phyloP scores from a whole-genome alignment of 1,140 invertebrate species.

The Lepidurus packardi region DNA sequence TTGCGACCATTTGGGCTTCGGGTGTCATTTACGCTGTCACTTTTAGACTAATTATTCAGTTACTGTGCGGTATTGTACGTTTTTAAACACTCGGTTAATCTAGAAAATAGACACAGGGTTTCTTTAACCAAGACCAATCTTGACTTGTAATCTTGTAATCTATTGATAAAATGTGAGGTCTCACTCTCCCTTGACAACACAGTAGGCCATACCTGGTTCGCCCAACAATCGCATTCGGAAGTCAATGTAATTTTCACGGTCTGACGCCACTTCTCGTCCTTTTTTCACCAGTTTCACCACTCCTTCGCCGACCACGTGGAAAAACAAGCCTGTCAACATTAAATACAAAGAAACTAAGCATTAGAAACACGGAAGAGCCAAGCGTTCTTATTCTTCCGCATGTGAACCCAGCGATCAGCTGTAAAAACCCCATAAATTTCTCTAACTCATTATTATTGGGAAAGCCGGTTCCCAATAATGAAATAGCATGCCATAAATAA shows the following conservation, averaged over 20 bases:
- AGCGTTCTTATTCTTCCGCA: neutral
- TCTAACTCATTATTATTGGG: too few relatives aligned
- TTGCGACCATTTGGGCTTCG: too few relatives aligned
- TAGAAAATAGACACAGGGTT: too few relatives aligned
- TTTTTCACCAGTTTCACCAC: slow-evolving; percentile 73
- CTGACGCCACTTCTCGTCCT: slow-evolving; percentile 72
- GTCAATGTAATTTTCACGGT: slow-evolving; percentile 92
- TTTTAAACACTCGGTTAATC: too few relatives aligned
- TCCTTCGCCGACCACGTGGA: slow-evolving; percentile 89
- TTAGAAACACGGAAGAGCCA: neutral
- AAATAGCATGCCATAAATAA: too few relatives aligned
- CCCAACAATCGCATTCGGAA: slow-evolving; percentile 87
- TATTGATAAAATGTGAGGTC: too few relatives aligned
- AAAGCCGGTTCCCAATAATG: too few relatives aligned
- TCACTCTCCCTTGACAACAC: neutral
- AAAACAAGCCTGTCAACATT: slow-evolving; percentile 67
- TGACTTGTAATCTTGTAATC: too few relatives aligned
- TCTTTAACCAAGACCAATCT: too few relatives aligned
- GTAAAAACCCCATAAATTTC: neutral
- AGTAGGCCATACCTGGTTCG: slow-evolving; percentile 62
- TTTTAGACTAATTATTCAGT: too few relatives aligned
- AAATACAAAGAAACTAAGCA: neutral
- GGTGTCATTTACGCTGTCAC: too few relatives aligned
- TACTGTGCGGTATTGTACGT: too few relatives aligned
- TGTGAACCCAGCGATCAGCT: neutral